phyloP scores from a whole-genome alignment of 2,888 invertebrate species.

The Willowsia nigromaculata region DNA sequence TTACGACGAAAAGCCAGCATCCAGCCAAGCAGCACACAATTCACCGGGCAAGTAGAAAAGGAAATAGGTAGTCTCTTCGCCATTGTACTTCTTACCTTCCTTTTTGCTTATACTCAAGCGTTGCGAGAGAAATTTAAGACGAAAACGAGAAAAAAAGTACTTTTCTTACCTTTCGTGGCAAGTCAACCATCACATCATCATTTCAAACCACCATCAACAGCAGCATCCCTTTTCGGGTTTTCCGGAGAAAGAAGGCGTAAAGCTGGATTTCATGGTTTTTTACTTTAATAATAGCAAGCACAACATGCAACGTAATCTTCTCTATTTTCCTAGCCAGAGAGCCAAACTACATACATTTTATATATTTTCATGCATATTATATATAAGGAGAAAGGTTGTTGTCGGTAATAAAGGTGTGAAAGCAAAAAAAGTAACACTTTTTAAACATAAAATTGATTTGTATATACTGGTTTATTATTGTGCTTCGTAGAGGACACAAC shows the following conservation, averaged over 20 bases:
- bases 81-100: slow-evolving; percentile 25
- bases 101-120: background rate
- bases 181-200: slow-evolving; percentile 44
- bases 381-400: background rate
- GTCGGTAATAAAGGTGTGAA: background rate
- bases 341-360: background rate
- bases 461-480: background rate
- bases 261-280: slow-evolving; percentile 29
- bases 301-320: slow-evolving; percentile 17
- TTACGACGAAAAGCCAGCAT: background rate
- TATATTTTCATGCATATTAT: background rate
- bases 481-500: background rate
- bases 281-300: slow-evolving; percentile 26
- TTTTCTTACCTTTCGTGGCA: slow-evolving; percentile 2
- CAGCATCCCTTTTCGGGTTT: background rate
- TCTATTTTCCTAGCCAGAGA: background rate
- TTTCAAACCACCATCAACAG: slow-evolving; percentile 9
- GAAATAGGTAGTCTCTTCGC: background rate
- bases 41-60: background rate
- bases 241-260: slow-evolving; percentile 8
- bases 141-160: background rate
- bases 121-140: background rate
- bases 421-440: background rate
- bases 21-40: background rate
- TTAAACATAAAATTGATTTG: slow-evolving; percentile 39